phyloP scores from a whole-genome alignment of 2,888 invertebrate species.

The Scrobipalpa costella region DNA sequence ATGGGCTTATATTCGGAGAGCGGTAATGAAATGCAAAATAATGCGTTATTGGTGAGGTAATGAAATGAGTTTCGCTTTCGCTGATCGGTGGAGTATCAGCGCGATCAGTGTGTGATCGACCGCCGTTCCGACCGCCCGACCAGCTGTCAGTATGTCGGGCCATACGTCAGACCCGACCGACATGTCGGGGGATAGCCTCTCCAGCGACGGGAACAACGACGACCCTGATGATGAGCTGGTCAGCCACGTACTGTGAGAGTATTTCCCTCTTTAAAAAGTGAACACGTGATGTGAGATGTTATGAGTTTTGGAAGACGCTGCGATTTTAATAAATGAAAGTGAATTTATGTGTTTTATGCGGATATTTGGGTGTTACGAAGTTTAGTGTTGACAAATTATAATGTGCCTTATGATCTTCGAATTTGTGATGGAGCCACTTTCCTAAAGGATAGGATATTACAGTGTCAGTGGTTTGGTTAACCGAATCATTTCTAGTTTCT shows the following conservation, averaged over 20 bases:
- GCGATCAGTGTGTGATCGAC: constrained; percentile 50
- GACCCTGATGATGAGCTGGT: constrained; percentile 27
- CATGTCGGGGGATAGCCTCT: constrained; percentile 69
- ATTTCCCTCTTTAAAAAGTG: constrained; percentile 28
- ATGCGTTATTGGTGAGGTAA: constrained; percentile 38
- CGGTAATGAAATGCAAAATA: constrained; percentile 41
- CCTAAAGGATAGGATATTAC: background rate
- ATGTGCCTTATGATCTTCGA: background rate
- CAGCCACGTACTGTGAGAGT: constrained; percentile 51
- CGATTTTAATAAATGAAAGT: constrained; percentile 6
- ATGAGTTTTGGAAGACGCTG: background rate
- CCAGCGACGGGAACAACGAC: constrained; percentile 43
- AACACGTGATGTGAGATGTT: background rate
- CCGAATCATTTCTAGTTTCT: too few species aligned
- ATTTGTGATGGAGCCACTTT: background rate
- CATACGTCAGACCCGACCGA: constrained; percentile 37
- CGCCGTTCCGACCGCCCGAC: constrained; percentile 51
- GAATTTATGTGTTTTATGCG: constrained; percentile 1
- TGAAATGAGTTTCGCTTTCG: constrained; percentile 45
- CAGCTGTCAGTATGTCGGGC: constrained; percentile 37
- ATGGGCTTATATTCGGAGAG: constrained; percentile 12
- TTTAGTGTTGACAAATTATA: background rate
- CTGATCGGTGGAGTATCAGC: constrained; percentile 39
- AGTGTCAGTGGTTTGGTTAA: too few species aligned
- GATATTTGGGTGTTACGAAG: background rate